Evolutionary conservation across 2,797 vertebrate genomes (phyloP).

Genomic region (Tangara arthus): DNA sequence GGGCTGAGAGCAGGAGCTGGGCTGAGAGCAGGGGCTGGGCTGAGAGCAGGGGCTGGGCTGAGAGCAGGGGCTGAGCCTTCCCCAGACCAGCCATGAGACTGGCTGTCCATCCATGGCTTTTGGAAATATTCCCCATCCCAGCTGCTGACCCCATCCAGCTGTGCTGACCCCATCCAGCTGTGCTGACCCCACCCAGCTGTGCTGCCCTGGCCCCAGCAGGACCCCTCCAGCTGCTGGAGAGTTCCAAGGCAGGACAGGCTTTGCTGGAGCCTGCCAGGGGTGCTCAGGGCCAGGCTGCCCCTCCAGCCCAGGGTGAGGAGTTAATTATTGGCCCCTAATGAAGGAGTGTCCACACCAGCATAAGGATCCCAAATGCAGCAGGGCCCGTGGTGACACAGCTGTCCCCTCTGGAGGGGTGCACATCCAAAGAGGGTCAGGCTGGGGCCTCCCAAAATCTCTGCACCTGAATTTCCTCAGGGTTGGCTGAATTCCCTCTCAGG

Average conservation of each 20-base stretch:
- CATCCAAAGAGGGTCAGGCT: neutral
- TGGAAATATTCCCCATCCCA: fast-evolving
- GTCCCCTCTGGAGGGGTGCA: fast-evolving
- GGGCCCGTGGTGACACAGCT: fast-evolving
- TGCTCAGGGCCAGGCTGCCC: neutral
- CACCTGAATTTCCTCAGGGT: fast-evolving
- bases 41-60: neutral
- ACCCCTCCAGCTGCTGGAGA: neutral
- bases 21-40: neutral
- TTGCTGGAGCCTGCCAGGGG: neutral
- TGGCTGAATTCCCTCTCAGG: neutral
- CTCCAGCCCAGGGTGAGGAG: neutral
- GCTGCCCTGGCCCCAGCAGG: neutral
- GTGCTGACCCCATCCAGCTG: neutral
- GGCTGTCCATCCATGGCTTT: neutral
- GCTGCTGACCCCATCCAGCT: neutral
- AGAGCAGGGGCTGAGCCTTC: neutral
- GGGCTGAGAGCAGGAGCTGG: neutral
- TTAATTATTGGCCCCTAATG: neutral
- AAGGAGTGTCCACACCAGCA: neutral
- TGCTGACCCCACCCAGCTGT: neutral
- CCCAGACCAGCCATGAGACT: fast-evolving
- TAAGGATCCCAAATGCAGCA: neutral
- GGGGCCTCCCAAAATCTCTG: neutral
- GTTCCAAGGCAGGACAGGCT: neutral